phyloP scores from a whole-genome alignment of 1,140 invertebrate genomes.

The Magallana ariakensis region DNA sequence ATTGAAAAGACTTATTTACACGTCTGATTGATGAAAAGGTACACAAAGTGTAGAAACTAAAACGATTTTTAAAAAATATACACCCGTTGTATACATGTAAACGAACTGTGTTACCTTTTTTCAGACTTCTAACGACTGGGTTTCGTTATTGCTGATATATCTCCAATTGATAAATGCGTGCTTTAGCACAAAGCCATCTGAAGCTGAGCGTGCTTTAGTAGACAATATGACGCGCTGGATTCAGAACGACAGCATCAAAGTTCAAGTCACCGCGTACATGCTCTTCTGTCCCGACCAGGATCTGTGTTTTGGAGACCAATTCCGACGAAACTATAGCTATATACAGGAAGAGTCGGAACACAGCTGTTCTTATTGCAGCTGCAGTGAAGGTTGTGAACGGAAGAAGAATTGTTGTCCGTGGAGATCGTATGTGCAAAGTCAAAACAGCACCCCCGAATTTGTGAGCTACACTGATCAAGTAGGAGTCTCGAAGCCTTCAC shows the following conservation, averaged over 20 bases:
- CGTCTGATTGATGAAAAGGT: too few species aligned
- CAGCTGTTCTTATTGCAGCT: neutral
- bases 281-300: neutral
- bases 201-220: neutral
- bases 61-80: too few species aligned
- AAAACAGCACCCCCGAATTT: neutral
- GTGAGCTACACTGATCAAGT: neutral
- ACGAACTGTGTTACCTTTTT: too few species aligned
- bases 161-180: neutral
- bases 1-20: too few species aligned
- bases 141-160: neutral
- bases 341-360: neutral
- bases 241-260: neutral
- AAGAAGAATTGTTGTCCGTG: neutral
- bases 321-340: neutral
- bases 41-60: too few species aligned
- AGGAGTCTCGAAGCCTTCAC: neutral
- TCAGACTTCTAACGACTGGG: neutral
- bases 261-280: neutral
- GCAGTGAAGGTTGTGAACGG: neutral
- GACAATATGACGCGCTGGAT: neutral
- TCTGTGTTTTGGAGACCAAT: constrained; percentile 2
- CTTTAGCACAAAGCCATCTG: neutral
- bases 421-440: neutral
- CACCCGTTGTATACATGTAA: too few species aligned